Conservation (phyloP, 2,113 vertebrate species). For the Mormyrus iriodes region DNA sequence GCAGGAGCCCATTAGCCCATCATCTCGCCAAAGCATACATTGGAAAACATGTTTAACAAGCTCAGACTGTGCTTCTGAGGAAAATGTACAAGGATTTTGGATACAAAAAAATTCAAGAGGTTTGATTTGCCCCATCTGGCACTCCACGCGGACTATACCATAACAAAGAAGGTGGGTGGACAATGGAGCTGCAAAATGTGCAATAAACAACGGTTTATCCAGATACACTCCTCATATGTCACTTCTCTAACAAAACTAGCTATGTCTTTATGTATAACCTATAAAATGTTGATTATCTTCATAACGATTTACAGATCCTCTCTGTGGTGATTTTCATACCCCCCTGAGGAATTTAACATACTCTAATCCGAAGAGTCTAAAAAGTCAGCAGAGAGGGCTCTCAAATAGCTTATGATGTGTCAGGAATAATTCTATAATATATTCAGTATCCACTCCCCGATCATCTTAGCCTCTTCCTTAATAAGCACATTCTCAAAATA, state of each 20-base stretch:
- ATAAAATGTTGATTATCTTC: not conserved
- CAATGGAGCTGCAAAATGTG: not conserved
- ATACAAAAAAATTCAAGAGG: not conserved
- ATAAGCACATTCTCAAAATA: slow-evolving; percentile 25
- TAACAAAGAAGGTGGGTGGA: not conserved
- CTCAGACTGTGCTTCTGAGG: slow-evolving; percentile 14
- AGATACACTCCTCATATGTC: not conserved
- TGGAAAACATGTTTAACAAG: not conserved
- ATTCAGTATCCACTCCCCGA: slow-evolving; percentile 7
- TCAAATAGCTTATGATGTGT: slow-evolving; percentile 9
- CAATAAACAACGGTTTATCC: slow-evolving; percentile 17
- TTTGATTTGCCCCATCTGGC: not conserved
- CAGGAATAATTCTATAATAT: slow-evolving; percentile 7
- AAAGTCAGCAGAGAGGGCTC: slow-evolving; percentile 30
- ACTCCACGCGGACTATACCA: not conserved
- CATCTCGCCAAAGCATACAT: not conserved
- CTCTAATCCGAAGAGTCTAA: not conserved
- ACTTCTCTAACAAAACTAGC: not conserved
- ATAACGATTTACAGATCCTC: not conserved
- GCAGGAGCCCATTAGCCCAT: not conserved
- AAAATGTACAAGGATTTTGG: not conserved
- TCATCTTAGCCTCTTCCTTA: not conserved
- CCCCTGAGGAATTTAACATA: not conserved
- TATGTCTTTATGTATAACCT: not conserved
- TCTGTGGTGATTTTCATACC: not conserved